Conservation (phyloP, 2,797 vertebrate species). For the Thunnus albacares region DNA sequence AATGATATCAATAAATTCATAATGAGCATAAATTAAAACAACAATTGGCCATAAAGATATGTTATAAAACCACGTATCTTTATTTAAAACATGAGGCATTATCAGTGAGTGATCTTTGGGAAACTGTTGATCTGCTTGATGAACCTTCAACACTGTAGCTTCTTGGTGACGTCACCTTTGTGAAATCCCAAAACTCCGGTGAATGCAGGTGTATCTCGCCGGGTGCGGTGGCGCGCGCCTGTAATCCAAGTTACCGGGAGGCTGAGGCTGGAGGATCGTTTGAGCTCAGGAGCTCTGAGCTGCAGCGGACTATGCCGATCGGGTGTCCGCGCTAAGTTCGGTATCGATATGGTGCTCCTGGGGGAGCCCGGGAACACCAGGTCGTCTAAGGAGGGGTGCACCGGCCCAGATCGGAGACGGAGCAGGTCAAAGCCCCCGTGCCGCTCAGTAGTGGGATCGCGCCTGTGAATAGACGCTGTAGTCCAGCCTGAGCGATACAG, state of each 20-base stretch:
- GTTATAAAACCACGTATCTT: no score
- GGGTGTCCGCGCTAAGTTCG: constrained; percentile 71
- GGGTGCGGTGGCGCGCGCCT: constrained; percentile 59
- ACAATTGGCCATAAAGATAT: no score
- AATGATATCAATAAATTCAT: no score
- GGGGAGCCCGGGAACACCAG: constrained; percentile 75
- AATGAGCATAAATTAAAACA: no score
- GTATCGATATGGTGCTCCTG: constrained; percentile 74
- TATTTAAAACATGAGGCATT: no score
- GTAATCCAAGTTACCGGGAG: constrained; percentile 72
- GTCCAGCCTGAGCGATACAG: constrained; percentile 72
- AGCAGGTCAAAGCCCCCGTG: constrained; percentile 83
- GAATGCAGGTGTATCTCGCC: rapidly evolving
- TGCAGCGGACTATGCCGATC: constrained; percentile 76
- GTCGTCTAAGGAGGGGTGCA: constrained; percentile 79
- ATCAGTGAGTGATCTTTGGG: no score
- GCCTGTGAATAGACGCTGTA: constrained; percentile 77
- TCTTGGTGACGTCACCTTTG: no score
- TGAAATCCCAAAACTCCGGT: no score
- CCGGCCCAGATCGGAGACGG: constrained; percentile 81
- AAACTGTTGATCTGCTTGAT: no score
- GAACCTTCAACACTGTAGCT: no score
- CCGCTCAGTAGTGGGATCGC: constrained; percentile 80
- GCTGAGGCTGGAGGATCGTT: constrained; percentile 72
- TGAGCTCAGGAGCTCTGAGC: constrained; percentile 79